Percentiles rank a stretch among this genome's conserved stretches.
phyloP scores from a whole-genome alignment of 2,888 invertebrate species.

The Tuberolachnus salignus region DNA sequence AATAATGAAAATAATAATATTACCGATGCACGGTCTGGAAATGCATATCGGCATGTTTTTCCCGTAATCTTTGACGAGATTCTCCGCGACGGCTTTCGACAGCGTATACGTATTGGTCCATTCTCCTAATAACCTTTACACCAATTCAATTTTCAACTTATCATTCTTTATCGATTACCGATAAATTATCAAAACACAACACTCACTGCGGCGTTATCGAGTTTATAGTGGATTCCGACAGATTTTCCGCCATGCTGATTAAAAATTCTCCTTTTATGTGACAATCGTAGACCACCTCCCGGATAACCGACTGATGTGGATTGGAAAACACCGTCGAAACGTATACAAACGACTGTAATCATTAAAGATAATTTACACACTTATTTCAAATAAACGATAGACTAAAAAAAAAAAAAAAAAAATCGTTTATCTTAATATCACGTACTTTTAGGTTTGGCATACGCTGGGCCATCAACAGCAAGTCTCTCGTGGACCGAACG shows the following conservation, averaged over 20 bases:
- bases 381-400: too few relatives aligned
- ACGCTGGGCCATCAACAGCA: conserved; percentile 73
- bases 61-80: conserved; percentile 72
- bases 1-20: too few relatives aligned
- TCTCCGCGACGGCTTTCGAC: conserved; percentile 88
- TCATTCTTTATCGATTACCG: not conserved
- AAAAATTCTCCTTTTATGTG: conserved; percentile 19
- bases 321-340: conserved; percentile 42
- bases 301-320: conserved; percentile 22
- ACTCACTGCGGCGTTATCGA: conserved; percentile 24
- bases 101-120: conserved; percentile 91
- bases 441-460: conserved; percentile 74
- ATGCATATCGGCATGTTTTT: conserved; percentile 78
- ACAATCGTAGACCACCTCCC: conserved; percentile 55
- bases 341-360: conserved; percentile 25
- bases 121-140: conserved; percentile 64
- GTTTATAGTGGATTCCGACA: conserved; percentile 8
- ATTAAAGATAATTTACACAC: too few relatives aligned
- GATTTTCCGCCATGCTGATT: conserved; percentile 27
- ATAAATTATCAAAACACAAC: not conserved
- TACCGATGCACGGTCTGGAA: conserved; percentile 83
- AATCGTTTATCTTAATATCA: too few relatives aligned
- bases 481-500: conserved; percentile 75
- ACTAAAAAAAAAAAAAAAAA: too few relatives aligned
- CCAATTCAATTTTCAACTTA: not conserved